A percentile compares a stretch with the other conserved stretches of the same genome.
phyloP scores from a whole-genome alignment of 1,140 invertebrate genomes.

The Scaptomyza graminum region DNA sequence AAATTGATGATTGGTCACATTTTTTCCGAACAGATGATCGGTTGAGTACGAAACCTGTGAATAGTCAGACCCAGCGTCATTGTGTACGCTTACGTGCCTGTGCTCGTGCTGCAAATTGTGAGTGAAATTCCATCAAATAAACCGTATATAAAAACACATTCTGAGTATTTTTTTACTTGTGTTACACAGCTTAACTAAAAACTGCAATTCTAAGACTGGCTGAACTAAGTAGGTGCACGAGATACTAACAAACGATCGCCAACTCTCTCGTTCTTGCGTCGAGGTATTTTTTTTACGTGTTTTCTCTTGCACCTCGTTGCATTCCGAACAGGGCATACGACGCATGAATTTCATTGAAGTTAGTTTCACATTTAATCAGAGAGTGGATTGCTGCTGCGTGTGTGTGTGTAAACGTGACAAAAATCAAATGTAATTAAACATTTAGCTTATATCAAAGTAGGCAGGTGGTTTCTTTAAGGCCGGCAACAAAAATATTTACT shows the following conservation, averaged over 20 bases:
- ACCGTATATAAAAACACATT: background rate
- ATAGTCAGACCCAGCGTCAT: slow-evolving; percentile 44
- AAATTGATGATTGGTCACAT: slow-evolving; percentile 11
- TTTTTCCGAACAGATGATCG: slow-evolving; percentile 24
- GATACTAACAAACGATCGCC: slow-evolving; percentile 7
- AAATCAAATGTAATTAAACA: slow-evolving; percentile 4
- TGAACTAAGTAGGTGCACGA: background rate
- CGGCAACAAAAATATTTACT: slow-evolving; percentile 59
- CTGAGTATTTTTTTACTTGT: background rate
- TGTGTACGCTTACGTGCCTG: slow-evolving; percentile 44
- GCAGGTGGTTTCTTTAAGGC: slow-evolving; percentile 26
- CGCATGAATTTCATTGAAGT: slow-evolving; percentile 37
- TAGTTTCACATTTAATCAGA: slow-evolving; percentile 52
- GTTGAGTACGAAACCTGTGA: slow-evolving; percentile 24
- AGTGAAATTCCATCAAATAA: slow-evolving; percentile 23
- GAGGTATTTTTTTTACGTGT: background rate
- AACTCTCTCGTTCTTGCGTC: slow-evolving; percentile 31
- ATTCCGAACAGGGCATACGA: slow-evolving; percentile 20
- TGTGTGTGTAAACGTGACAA: slow-evolving; percentile 7
- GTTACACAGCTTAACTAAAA: background rate
- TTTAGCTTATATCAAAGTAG: background rate
- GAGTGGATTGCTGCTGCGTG: slow-evolving; percentile 24
- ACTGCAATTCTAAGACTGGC: background rate
- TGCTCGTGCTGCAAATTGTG: slow-evolving; percentile 30
- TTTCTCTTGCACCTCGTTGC: slow-evolving; percentile 28